phyloP scores from a whole-genome alignment of 1,140 invertebrate species.

The Atta cephalotes region DNA sequence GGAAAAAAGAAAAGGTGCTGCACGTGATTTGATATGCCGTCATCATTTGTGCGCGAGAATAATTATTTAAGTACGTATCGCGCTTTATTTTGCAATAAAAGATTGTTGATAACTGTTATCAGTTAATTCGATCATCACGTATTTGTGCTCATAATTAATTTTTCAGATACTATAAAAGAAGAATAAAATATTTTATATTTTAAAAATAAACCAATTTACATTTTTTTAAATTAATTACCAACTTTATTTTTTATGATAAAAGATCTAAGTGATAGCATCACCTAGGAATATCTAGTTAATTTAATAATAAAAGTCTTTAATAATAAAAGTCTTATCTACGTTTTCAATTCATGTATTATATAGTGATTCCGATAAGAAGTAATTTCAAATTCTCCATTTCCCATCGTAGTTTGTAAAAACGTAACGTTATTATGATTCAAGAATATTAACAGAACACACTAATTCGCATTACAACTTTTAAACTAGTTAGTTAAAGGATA shows the following conservation, averaged over 20 bases:
- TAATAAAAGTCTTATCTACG: neutral
- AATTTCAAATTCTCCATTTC: slow-evolving; percentile 32
- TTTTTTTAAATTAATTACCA: neutral
- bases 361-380: neutral
- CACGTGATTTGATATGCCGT: slow-evolving; percentile 26
- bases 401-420: neutral
- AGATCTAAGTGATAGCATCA: neutral
- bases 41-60: neutral
- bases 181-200: neutral
- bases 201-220: neutral
- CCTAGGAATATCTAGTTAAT: neutral
- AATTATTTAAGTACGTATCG: slow-evolving; percentile 19
- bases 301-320: no score
- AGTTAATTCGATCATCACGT: neutral
- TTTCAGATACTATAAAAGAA: neutral
- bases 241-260: neutral
- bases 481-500: neutral
- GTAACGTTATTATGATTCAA: slow-evolving; percentile 34
- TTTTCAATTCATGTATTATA: neutral
- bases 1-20: neutral
- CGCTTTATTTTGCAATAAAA: neutral
- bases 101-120: neutral
- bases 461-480: slow-evolving; percentile 17
- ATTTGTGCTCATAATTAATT: neutral
- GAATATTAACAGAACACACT: neutral